These are phyloP conservation scores for Sebastes oblongus DNA, from an alignment of 2,797 vertebrate species.

Conservation along the genomic window DNA sequence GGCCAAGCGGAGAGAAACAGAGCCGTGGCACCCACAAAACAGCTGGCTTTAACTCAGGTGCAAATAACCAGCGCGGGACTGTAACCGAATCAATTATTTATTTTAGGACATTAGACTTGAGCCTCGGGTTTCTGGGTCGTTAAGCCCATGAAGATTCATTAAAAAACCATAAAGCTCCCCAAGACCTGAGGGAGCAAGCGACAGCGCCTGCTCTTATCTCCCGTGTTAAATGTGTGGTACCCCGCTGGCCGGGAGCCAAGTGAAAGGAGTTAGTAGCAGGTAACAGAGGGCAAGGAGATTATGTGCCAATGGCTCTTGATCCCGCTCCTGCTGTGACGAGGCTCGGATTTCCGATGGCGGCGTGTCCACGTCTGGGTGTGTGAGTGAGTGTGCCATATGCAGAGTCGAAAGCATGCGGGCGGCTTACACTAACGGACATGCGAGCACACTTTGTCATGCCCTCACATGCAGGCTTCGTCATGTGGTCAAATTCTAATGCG, in stretches of 20 bases:
- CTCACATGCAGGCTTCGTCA: conserved; percentile 20
- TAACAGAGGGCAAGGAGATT: conserved; percentile 61
- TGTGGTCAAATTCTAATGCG: conserved; percentile 58
- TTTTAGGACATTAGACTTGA: conserved; percentile 59
- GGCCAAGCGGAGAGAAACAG: conserved; percentile 21
- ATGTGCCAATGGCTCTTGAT: conserved; percentile 57
- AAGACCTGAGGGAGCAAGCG: conserved; percentile 36
- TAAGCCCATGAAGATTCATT: conserved; percentile 71
- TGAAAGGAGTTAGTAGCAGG: conserved; percentile 53
- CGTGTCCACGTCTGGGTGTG: conserved; percentile 34
- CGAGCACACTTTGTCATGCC: not conserved
- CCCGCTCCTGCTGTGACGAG: conserved; percentile 33
- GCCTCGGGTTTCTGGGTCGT: conserved; percentile 64
- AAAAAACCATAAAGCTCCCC: conserved; percentile 68
- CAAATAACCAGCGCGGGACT: conserved; percentile 32
- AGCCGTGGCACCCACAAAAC: conserved; percentile 37
- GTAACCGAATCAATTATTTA: conserved; percentile 73
- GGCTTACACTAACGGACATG: conserved; percentile 7
- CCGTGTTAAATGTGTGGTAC: conserved; percentile 46
- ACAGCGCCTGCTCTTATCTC: conserved; percentile 60
- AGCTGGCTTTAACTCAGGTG: conserved; percentile 44
- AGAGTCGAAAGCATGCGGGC: conserved; percentile 10
- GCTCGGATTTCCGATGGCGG: conserved; percentile 53
- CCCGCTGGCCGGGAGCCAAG: conserved; percentile 54
- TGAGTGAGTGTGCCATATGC: conserved; percentile 17